Base-by-base conservation (phyloP, 2,797 vertebrate species). In the Chromobotia macracanthus region DNA sequence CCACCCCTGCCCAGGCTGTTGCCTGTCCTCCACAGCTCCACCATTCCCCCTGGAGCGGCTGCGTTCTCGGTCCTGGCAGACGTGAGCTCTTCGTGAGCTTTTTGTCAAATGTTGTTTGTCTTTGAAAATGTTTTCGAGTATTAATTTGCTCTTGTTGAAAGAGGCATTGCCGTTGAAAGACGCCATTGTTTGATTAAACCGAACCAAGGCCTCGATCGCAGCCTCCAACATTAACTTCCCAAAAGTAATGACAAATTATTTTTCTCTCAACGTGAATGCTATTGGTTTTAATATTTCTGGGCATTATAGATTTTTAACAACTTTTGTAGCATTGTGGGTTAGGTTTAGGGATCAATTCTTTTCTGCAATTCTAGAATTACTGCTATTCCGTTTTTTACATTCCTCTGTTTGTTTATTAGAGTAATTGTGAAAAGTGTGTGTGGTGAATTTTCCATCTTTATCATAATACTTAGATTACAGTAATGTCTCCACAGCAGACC, bases 401-500 rank as follows among this genome's bases (percentile, higher is more conserved):
- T n/a, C 11, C 6, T 48, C 5, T 15, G 0, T 3, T 55, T 55
- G 51, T 19, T n/a, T 55, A 55, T 55, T 19, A 2, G 6, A 55
- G 7, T n/a, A 55, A 19, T 55, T 8, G 6, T 55, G 4, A 50
- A 50, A 18, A 3, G 2, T 18, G 13, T 50, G 48, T 1, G 3
- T 50, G 15, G 16, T 38, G 38, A 38, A 5, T 38, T 38, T 3
- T 6, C 5, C 5, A 3, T 5, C 38, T 38, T 5, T 38, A 38
- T 50, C 15, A 16, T 50, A 13, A 5, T 16, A 10, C 58, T 64
- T 28, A 28, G 19, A 38, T 51, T 12, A 66, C 2, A 23, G n/a
- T 41, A 60, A 48, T 72, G 11, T 79, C 72, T 81, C 89, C 16
- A 18, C 50, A 83, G 76, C 93, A 98, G 96, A 95, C 96, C 55